Conservation (phyloP, 2,797 vertebrate genomes). For the Gobionotothen gibberifrons region DNA sequence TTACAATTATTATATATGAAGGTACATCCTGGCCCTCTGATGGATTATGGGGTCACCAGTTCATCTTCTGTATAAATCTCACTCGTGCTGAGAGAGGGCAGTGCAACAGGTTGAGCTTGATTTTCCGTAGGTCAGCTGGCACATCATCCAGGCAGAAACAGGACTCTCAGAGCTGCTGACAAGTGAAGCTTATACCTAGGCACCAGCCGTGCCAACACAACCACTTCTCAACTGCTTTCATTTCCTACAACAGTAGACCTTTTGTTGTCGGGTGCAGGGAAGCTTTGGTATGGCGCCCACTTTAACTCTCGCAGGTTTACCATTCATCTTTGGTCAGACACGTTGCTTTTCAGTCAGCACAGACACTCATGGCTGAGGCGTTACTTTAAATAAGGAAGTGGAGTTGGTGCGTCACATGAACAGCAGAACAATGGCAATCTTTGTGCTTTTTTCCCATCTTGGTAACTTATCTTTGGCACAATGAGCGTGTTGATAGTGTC, state of each 20-base stretch:
- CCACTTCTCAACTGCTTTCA: constrained; percentile 65
- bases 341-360: constrained; percentile 57
- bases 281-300: constrained; percentile 48
- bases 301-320: constrained; percentile 56
- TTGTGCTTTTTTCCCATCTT: constrained; percentile 52
- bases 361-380: constrained; percentile 55
- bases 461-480: constrained; percentile 57
- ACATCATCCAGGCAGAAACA: constrained; percentile 66
- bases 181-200: constrained; percentile 74
- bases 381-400: constrained; percentile 71
- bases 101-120: constrained; percentile 76
- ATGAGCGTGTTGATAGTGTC: constrained; percentile 51
- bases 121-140: constrained; percentile 75
- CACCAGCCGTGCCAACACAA: constrained; percentile 64
- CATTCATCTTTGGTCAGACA: constrained; percentile 62
- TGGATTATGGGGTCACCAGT: constrained; percentile 43
- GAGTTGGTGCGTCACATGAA: constrained; percentile 51
- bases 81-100: constrained; percentile 40
- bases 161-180: constrained; percentile 68
- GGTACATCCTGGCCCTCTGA: constrained; percentile 3
- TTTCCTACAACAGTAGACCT: constrained; percentile 71
- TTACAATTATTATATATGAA: neutral
- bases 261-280: constrained; percentile 66
- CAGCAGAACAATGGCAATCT: constrained; percentile 68
- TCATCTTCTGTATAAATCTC: constrained; percentile 48